Conservation (phyloP, 2,888 invertebrate genomes). For the Parnassius apollo region DNA sequence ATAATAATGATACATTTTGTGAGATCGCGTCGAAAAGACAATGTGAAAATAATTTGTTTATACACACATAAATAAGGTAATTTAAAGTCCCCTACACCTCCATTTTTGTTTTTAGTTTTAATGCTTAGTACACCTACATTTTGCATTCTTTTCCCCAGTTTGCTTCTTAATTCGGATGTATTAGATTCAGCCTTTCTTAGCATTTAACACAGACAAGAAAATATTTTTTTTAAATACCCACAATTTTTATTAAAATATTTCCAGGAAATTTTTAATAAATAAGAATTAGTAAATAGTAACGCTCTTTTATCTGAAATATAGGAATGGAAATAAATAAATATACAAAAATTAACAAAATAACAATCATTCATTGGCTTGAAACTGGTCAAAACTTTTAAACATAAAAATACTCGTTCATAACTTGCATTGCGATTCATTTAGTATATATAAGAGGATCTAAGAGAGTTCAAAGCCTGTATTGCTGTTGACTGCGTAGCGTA, state of each 20-base stretch:
- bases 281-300: too few species aligned
- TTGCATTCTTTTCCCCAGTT: conserved; percentile 3
- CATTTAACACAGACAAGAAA: neutral
- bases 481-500: conserved; percentile 97
- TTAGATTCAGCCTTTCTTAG: conserved; percentile 12
- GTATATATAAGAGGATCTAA: conserved; percentile 61
- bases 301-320: too few species aligned
- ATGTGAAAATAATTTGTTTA: too few species aligned
- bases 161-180: conserved; percentile 12
- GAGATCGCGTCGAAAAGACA: too few species aligned
- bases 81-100: too few species aligned
- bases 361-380: neutral
- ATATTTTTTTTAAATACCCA: neutral
- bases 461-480: conserved; percentile 99
- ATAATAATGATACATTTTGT: too few species aligned
- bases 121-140: neutral
- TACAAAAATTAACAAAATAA: neutral
- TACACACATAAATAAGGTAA: too few species aligned
- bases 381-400: neutral
- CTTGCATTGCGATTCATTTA: neutral
- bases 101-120: too few species aligned
- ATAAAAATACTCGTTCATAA: too few species aligned
- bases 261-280: neutral
- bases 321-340: neutral
- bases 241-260: neutral